A percentile compares a stretch with the other conserved stretches of the same genome.
Evolutionary conservation across 2,113 vertebrate genomes (phyloP).

Genomic region (Parus major): DNA sequence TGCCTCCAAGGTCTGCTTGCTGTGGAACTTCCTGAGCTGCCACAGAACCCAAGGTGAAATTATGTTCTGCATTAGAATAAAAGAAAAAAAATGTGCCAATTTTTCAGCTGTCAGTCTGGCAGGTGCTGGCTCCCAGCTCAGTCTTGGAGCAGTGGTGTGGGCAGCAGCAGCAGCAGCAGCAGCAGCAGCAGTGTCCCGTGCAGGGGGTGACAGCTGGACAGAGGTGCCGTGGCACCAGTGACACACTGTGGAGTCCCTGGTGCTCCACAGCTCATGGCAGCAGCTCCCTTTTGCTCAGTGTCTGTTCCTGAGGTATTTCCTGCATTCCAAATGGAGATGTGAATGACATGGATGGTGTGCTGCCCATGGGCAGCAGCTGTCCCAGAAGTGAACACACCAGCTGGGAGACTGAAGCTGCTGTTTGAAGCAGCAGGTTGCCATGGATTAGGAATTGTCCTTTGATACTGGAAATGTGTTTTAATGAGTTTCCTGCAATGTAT

Average conservation of each 20-base stretch:
- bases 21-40: background rate
- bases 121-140: background rate
- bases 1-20: background rate
- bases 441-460: background rate
- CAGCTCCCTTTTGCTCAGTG: background rate
- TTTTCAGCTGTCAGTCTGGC: background rate
- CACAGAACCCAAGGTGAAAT: background rate
- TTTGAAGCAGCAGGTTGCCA: background rate
- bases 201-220: background rate
- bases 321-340: background rate
- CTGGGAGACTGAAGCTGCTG: background rate
- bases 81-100: background rate
- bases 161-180: background rate
- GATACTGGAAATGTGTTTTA: constrained; percentile 1
- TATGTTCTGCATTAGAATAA: background rate
- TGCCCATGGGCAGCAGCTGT: background rate
- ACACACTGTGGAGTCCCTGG: fast-evolving
- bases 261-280: fast-evolving
- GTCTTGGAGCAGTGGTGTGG: background rate
- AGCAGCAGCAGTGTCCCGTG: fast-evolving
- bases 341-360: background rate
- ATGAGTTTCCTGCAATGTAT: background rate
- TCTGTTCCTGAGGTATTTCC: background rate
- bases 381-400: background rate
- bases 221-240: fast-evolving